Base-by-base conservation (phyloP, 1,140 invertebrate genomes). In the Chelonus insularis region DNA sequence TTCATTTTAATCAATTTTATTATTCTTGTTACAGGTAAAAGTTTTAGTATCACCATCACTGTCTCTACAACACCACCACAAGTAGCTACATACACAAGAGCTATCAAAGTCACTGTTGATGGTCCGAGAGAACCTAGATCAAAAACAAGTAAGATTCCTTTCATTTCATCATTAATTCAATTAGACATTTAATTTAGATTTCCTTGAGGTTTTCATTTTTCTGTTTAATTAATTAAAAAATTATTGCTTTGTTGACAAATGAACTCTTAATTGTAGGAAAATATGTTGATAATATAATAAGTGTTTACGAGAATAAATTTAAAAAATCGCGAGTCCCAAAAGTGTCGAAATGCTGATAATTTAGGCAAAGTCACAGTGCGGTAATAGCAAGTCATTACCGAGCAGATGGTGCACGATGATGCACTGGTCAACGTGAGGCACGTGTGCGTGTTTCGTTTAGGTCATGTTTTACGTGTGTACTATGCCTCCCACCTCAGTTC, bases 101-200 rank as follows among this genome's bases (percentile, higher is more conserved):
- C 96, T 43, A 98, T 99, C 79, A 99, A 99, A 86, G 96, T 99
- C 37, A 99, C 97, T 25, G 97, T 99, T 21, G 97, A 99, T 80
- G 97, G 97, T 69, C 97, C 97, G 0, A 80, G 97, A 70, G 97
- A 99, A 78, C 96, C 96, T 1, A 84, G 97, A 75, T 96, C 93
- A 59, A 98, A 98, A 87, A 93, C 93, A 78, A 93, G 95, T 97
- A 90, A 96, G 94, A 92, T 5, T 29, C n/a, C n/a, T n/a, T n/a
- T n/a, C n/a, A n/a, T n/a, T n/a, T n/a, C n/a, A n/a, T n/a, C n/a
- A n/a, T n/a, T n/a, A n/a, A n/a, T n/a, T n/a, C n/a, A n/a, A n/a
- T n/a, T n/a, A n/a, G n/a, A n/a, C n/a, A n/a, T n/a, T n/a, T n/a
- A n/a, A n/a, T n/a, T n/a, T n/a, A n/a, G n/a, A n/a, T n/a, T n/a